A percentile compares a stretch with the other conserved stretches of the same genome.
These are phyloP conservation scores for Tupaia tana DNA, from an alignment of 2,113 vertebrate genomes.

Conservation along the genomic window DNA sequence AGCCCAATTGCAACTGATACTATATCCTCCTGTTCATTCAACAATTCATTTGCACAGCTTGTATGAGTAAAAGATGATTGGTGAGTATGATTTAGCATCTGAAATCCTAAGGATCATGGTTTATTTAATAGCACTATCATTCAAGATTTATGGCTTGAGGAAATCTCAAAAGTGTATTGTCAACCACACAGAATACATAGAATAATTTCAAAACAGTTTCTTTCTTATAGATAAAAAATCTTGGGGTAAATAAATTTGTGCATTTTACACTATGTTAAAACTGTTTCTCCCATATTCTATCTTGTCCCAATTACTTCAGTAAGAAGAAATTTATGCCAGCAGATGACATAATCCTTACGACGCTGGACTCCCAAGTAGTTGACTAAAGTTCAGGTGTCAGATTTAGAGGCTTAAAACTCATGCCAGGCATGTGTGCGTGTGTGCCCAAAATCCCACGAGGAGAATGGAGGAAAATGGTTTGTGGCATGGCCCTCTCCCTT, in stretches of 20 bases:
- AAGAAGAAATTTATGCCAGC: not conserved
- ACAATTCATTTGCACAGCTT: constrained; percentile 3
- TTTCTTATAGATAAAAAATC: constrained; percentile 40
- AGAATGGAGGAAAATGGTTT: no score
- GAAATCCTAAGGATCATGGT: not conserved
- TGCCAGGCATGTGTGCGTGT: no score
- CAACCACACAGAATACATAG: not conserved
- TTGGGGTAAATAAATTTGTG: not conserved
- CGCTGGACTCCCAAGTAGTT: no score
- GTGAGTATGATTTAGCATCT: not conserved
- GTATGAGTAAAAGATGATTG: not conserved
- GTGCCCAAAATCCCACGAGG: no score
- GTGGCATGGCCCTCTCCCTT: no score
- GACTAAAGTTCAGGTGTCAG: no score
- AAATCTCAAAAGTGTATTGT: not conserved
- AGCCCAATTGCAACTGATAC: not conserved
- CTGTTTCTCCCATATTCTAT: not conserved
- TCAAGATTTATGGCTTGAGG: not conserved
- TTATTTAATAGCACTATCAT: constrained; percentile 20
- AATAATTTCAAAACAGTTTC: not conserved
- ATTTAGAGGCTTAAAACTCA: no score
- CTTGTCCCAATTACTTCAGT: not conserved
- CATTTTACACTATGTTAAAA: constrained; percentile 8
- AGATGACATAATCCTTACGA: no score
- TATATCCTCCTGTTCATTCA: not conserved